These are phyloP conservation scores for Calameuta idolon DNA, from an alignment of 2,888 invertebrate genomes.

Conservation along the genomic window DNA sequence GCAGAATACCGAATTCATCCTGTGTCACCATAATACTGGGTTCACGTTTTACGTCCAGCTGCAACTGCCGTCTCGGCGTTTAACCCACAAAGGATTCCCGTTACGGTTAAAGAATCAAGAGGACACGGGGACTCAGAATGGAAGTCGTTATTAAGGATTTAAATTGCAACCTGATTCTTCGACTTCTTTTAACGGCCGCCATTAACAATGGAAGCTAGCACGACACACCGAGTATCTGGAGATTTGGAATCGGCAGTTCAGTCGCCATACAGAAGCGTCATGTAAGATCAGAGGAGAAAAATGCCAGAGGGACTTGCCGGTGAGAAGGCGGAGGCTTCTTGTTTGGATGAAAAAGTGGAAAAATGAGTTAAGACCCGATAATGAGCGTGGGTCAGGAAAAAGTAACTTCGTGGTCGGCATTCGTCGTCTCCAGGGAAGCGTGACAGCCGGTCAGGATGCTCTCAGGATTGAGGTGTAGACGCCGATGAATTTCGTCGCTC, in stretches of 20 bases:
- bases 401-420: conserved; percentile 17
- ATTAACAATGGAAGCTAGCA: neutral
- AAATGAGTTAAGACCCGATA: conserved; percentile 1
- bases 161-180: neutral
- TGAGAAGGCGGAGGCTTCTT: neutral
- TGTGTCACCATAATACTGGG: neutral
- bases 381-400: conserved; percentile 18
- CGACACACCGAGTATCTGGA: neutral
- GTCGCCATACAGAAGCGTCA: neutral
- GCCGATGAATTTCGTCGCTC: neutral
- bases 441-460: conserved; percentile 12
- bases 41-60: neutral
- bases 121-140: neutral
- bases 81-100: neutral
- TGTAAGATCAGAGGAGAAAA: neutral
- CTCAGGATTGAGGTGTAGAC: neutral
- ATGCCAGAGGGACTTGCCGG: neutral
- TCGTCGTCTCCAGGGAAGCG: conserved; percentile 23
- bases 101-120: neutral
- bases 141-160: neutral
- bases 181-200: neutral
- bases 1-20: neutral
- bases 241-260: neutral
- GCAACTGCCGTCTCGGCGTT: neutral
- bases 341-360: neutral